A percentile compares a stretch with the other conserved stretches of the same genome.
Evolutionary conservation across 1,140 invertebrate species (phyloP).

Genomic region (Semibalanus balanoides): DNA sequence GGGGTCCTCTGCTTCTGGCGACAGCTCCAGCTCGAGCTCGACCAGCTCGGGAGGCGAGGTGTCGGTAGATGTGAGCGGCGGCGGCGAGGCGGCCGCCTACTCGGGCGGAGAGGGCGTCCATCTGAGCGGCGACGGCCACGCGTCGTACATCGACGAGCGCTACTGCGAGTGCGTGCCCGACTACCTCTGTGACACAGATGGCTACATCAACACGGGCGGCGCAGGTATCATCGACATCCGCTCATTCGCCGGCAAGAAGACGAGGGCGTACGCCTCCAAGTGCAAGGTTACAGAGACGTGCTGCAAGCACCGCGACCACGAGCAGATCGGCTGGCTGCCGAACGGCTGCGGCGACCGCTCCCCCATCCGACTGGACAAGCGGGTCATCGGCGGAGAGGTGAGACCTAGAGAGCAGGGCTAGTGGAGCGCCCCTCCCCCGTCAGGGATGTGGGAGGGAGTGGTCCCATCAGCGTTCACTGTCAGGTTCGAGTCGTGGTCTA

Average conservation of each 20-base stretch:
- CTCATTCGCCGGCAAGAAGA: not conserved
- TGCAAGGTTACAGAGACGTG: not conserved
- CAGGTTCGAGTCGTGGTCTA: too few relatives aligned
- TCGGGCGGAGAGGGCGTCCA: not conserved
- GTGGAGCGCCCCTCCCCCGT: too few relatives aligned
- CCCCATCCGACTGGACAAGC: not conserved
- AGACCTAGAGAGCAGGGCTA: too few relatives aligned
- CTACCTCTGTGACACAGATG: not conserved
- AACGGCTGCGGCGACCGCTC: not conserved
- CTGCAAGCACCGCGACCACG: not conserved
- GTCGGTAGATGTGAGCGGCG: not conserved
- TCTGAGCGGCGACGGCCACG: not conserved
- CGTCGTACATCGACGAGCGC: not conserved
- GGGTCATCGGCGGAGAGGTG: not conserved
- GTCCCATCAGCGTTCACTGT: too few relatives aligned
- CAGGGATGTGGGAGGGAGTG: too few relatives aligned
- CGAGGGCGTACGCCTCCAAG: not conserved
- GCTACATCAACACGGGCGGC: not conserved
- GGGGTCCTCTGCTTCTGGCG: not conserved
- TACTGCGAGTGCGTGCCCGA: not conserved
- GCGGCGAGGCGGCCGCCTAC: not conserved
- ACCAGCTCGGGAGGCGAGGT: not conserved
- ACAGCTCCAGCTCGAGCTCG: not conserved
- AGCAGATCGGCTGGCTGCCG: not conserved
- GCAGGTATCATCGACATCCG: not conserved